Base-by-base conservation (phyloP, 2,797 vertebrate species). In the Gephyroberyx darwinii region DNA sequence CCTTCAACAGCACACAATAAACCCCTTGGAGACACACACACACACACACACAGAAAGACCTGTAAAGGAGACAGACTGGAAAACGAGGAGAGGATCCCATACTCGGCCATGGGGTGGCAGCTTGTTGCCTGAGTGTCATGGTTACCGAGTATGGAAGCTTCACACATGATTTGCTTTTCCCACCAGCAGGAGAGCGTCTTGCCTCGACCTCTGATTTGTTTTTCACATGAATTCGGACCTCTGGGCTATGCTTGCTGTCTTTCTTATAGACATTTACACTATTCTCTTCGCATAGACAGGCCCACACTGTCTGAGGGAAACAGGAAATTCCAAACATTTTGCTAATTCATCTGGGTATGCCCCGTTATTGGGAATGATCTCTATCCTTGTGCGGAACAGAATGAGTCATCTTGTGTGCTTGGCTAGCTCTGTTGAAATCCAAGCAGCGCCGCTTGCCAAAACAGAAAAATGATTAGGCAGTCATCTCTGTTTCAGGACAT, bases 91-190 rank as follows among this genome's bases (percentile, higher is more conserved):
- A 84, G 75, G 74, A 75, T 82, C 81, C 80, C 45, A 17, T 47
- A 52, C 78, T 73, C 69, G 74, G 56, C 59, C 54, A 57, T 55
- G 72, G 86, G 82, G 78, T 67, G 82, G 65, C 74, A 73, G 63
- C 81, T 75, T 13, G 66, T 82, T 83, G 81, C 74, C 84, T 50
- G 61, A 82, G 68, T 74, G 88, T 84, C 87, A 88, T 88, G 86
- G 90, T 91, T 91, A 90, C 90, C 60, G 64, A 20, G 65, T 45
- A 79, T 71, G 70, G 84, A 83, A 86, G 80, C 88, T 80, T 81
- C 81, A 84, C 86, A 82, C 82, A 86, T 81, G 69, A 91, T 92
- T 92, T 92, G 86, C 90, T 90, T 91, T 92, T 92, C 91, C 88
- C 91, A 92, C 90, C 89, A 89, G 90, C 74, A 43, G 90, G 88